phyloP scores from a whole-genome alignment of 2,797 vertebrate genomes.

The Antennarius maculatus region DNA sequence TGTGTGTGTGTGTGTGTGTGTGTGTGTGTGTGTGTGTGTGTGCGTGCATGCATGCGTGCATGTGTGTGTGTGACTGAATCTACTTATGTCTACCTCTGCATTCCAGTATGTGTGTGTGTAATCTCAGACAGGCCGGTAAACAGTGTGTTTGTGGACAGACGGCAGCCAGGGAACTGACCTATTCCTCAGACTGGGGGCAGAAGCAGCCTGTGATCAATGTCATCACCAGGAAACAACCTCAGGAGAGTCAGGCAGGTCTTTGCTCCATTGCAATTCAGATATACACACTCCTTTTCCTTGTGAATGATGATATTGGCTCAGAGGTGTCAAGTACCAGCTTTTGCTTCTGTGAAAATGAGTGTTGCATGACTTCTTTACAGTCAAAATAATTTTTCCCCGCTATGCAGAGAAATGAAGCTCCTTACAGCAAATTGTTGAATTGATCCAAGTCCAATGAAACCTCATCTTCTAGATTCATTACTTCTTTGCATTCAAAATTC shows the following conservation, averaged over 20 bases:
- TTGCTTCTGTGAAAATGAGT: constrained; percentile 32
- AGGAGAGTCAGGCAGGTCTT: constrained; percentile 30
- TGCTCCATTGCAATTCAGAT: constrained; percentile 33
- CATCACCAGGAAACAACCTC: constrained; percentile 63
- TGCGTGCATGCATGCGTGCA: background rate
- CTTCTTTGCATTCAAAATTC: too few species aligned
- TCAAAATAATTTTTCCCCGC: constrained; percentile 19
- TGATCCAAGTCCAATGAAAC: too few species aligned
- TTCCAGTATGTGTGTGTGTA: constrained; percentile 24
- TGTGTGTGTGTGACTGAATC: constrained; percentile 24
- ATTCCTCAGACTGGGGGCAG: constrained; percentile 72
- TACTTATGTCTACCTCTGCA: constrained; percentile 14
- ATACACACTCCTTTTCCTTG: background rate
- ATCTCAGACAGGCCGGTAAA: constrained; percentile 51
- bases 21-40: constrained; percentile 21
- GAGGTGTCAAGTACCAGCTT: constrained; percentile 12
- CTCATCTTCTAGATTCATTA: too few species aligned
- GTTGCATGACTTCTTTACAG: constrained; percentile 37
- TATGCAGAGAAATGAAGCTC: constrained; percentile 17
- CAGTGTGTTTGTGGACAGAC: constrained; percentile 53
- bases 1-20: constrained; percentile 15
- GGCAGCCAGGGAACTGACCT: constrained; percentile 76
- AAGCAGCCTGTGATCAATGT: constrained; percentile 75
- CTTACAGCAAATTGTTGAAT: background rate
- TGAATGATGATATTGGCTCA: constrained; percentile 18